A percentile compares a stretch with the other conserved stretches of the same genome.
Evolutionary conservation across 2,113 vertebrate species (phyloP).

Genomic region (Thymallus thymallus): DNA sequence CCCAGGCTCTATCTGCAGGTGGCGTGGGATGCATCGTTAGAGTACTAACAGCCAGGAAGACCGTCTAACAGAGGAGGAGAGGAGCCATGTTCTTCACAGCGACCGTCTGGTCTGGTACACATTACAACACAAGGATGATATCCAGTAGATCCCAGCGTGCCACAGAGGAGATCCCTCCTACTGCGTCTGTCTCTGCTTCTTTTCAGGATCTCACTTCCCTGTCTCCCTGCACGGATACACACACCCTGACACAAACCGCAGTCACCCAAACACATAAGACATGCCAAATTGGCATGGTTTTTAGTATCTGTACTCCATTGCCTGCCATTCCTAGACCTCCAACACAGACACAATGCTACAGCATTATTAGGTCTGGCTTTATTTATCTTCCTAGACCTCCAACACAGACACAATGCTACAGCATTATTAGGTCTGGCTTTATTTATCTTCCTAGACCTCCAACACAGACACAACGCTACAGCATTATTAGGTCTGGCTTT

Average conservation of each 20-base stretch:
- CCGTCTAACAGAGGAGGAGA: slow-evolving; percentile 64
- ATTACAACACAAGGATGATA: slow-evolving; percentile 49
- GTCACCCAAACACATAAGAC: neutral
- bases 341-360: neutral
- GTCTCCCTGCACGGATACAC: slow-evolving; percentile 3
- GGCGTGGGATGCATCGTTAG: slow-evolving; percentile 94
- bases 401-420: neutral
- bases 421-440: too few species aligned
- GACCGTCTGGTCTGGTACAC: slow-evolving; percentile 8
- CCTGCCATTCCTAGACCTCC: neutral
- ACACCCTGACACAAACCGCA: neutral
- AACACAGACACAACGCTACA: neutral
- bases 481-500: neutral
- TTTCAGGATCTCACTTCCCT: neutral
- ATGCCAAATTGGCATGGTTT: neutral
- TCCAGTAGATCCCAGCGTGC: slow-evolving; percentile 51
- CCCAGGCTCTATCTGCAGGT: slow-evolving; percentile 89
- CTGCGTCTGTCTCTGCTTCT: slow-evolving; percentile 15
- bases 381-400: neutral
- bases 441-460: neutral
- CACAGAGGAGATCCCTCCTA: slow-evolving; percentile 22
- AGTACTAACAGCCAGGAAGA: slow-evolving; percentile 95
- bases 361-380: too few species aligned
- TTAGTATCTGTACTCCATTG: neutral
- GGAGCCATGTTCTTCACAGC: slow-evolving; percentile 20